Base-by-base conservation (phyloP, 2,797 vertebrate species). In the Peromyscus attwateri region DNA sequence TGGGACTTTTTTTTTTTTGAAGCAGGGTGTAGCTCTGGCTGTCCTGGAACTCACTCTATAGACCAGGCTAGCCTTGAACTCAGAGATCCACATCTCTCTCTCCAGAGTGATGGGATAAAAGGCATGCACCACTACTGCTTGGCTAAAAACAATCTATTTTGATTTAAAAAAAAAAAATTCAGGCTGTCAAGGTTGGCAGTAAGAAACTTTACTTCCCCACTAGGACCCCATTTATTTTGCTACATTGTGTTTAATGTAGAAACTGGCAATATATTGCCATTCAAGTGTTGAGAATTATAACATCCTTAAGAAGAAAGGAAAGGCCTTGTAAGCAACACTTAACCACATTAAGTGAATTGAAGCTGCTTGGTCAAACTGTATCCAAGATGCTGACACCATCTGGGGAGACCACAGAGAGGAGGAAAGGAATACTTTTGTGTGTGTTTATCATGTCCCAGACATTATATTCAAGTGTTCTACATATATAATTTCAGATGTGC, bases 261-360 rank as follows among this genome's bases (percentile, higher is more conserved):
- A 34, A 12, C 49, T 94, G 52, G 76, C 55, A 84, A 68, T 85
- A 84, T 77, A 66, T 23, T 89, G 76, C 31, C 37, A 71, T 17
- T 71, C 40, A 66, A 91, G 52, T 80, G 19, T 93, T 90, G 83
- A 71, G 71, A 84, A 81, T 84, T 87, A 92, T 46, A 90, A 87
- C 17, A 70, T 2, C 31, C 43, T 37, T 85, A 92, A 79, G 49
- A 95, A 25, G 34, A 92, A 95, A 73, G 23, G 34, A 92, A 95
- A 73, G 23, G 77, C 23, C 81, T 62, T 68, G 37, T 92, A 84
- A 91, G 31, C 5, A 62, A 27, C 27, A 81, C n/a, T 57, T 88
- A 89, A 49, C 80, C 95, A 73, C 81, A 93, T 97, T 95, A 92
- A 90, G 87, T 88, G 80, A 94, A 92, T 19, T 46, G 19, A 95